phyloP scores from a whole-genome alignment of 2,888 invertebrate genomes.

The Erebia aethiops region DNA sequence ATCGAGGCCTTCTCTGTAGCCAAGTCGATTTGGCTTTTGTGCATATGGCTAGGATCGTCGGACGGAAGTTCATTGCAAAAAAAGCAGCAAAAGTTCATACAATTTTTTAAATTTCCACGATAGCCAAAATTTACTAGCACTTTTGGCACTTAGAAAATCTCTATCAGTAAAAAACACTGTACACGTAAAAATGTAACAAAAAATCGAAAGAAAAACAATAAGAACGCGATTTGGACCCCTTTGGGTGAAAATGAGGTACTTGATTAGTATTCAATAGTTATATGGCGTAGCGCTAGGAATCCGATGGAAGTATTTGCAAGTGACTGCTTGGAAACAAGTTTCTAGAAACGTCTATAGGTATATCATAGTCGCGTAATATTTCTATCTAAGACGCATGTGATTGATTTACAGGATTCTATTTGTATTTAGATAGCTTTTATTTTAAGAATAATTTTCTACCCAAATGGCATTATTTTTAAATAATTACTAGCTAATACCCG shows the following conservation, averaged over 20 bases:
- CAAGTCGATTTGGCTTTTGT: too few species aligned
- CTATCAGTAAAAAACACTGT: background rate
- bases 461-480: too few species aligned
- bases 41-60: too few species aligned
- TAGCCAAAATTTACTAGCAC: too few species aligned
- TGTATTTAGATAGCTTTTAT: background rate
- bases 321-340: slow-evolving; percentile 3
- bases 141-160: background rate
- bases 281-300: slow-evolving; percentile 11
- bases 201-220: slow-evolving; percentile 11
- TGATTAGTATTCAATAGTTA: slow-evolving; percentile 19
- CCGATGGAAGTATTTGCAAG: background rate
- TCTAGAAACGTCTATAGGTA: background rate
- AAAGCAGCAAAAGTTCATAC: too few species aligned
- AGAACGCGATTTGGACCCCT: slow-evolving; percentile 8
- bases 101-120: too few species aligned
- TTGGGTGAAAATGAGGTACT: slow-evolving; percentile 9
- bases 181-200: background rate
- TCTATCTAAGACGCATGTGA: too few species aligned
- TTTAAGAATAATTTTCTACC: background rate
- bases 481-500: too few species aligned
- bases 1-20: too few species aligned
- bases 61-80: too few species aligned
- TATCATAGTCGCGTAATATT: background rate
- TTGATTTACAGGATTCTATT: background rate